Evolutionary conservation across 2,113 vertebrate genomes (phyloP).

Genomic region (Danionella cerebrum): DNA sequence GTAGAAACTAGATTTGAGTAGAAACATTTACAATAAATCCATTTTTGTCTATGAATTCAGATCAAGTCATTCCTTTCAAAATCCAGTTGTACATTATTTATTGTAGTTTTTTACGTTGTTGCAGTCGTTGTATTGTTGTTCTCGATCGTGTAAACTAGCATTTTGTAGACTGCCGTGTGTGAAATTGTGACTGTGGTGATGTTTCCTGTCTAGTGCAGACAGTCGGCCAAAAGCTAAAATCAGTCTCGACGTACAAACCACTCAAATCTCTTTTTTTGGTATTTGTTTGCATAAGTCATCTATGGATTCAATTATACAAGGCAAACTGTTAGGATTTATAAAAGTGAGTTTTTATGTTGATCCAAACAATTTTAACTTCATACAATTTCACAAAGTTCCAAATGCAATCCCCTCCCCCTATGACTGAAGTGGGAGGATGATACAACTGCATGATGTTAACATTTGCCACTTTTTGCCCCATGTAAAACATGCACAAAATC

Average conservation of each 20-base stretch:
- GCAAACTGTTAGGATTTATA: no score
- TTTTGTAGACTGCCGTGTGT: conserved; percentile 46
- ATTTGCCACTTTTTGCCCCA: no score
- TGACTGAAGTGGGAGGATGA: no score
- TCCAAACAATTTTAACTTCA: no score
- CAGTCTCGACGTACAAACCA: background rate
- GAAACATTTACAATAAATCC: background rate
- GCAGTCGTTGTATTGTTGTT: conserved; percentile 17
- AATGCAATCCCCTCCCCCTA: no score
- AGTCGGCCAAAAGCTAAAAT: background rate
- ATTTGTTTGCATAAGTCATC: background rate
- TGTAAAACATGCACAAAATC: no score
- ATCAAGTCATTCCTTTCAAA: background rate
- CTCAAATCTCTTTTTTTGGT: background rate
- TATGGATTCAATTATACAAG: no score
- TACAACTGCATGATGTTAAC: no score
- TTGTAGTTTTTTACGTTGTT: conserved; percentile 5
- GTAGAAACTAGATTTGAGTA: background rate
- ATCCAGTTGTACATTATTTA: background rate
- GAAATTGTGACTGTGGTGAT: conserved; percentile 36
- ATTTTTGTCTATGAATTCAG: background rate
- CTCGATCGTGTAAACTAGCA: conserved; percentile 31
- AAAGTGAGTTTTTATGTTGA: no score
- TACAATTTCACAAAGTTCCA: no score
- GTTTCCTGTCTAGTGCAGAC: conserved; percentile 15